These are phyloP conservation scores for Chironomus riparius DNA, from an alignment of 2,888 invertebrate genomes.

Conservation along the genomic window DNA sequence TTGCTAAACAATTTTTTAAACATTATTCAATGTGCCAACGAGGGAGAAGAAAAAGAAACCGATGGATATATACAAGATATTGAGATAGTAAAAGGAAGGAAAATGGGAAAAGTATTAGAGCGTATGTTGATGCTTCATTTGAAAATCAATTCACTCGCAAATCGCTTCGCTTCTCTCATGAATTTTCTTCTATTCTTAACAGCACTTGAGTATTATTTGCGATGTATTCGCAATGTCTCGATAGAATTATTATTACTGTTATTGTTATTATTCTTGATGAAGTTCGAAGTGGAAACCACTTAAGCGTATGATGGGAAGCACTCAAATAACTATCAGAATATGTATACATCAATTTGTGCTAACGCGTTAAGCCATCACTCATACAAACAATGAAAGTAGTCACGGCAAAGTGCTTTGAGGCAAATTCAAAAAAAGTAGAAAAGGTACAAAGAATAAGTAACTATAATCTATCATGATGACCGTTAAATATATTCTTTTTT, in stretches of 20 bases:
- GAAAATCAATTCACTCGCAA: neutral
- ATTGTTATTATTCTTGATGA: no score
- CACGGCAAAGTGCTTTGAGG: no score
- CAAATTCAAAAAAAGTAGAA: neutral
- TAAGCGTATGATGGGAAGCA: neutral
- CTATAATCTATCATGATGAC: neutral
- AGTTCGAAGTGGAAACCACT: neutral
- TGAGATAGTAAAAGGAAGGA: neutral
- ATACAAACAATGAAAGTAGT: neutral
- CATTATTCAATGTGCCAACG: no score
- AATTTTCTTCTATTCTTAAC: neutral
- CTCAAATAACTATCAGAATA: neutral
- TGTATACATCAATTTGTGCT: neutral
- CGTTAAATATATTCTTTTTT: neutral
- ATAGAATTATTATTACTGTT: no score
- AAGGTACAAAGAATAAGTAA: neutral
- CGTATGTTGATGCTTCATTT: constrained; percentile 6
- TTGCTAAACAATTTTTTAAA: no score
- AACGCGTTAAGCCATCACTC: neutral
- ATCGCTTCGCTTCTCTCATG: neutral
- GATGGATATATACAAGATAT: no score
- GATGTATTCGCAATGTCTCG: neutral
- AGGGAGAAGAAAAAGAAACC: no score
- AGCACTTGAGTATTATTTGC: no score
- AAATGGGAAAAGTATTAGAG: neutral